These are phyloP conservation scores for Octopus bimaculoides DNA, from an alignment of 1,140 invertebrate species.

Conservation along the genomic window DNA sequence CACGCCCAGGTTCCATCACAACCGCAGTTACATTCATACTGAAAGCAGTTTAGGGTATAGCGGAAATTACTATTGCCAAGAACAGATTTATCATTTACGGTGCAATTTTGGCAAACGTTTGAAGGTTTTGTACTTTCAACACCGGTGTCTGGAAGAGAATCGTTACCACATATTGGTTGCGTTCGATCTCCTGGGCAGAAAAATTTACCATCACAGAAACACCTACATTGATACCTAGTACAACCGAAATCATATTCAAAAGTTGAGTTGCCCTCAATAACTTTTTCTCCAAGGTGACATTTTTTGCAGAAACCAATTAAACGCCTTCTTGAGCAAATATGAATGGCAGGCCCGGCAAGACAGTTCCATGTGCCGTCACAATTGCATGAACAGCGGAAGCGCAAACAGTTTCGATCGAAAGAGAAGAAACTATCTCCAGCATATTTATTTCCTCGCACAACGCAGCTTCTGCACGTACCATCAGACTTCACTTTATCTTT, in stretches of 20 bases:
- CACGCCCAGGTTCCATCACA: conserved; percentile 37
- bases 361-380: conserved; percentile 35
- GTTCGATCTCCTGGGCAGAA: conserved; percentile 26
- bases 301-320: neutral
- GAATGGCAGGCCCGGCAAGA: neutral
- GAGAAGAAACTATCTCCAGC: conserved; percentile 21
- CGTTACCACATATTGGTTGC: conserved; percentile 8
- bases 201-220: conserved; percentile 38
- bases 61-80: conserved; percentile 30
- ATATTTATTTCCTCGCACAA: neutral
- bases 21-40: conserved; percentile 35
- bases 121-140: neutral
- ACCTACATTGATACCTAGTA: conserved; percentile 30
- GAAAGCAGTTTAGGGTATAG: conserved; percentile 28
- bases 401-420: conserved; percentile 26
- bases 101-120: conserved; percentile 10
- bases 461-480: neutral
- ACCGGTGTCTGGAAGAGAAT: neutral
- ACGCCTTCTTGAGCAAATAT: neutral
- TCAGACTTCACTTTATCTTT: conserved; percentile 14
- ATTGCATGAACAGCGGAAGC: conserved; percentile 33
- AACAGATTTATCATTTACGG: conserved; percentile 14
- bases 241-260: conserved; percentile 32
- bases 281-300: neutral
- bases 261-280: conserved; percentile 23